Conservation (phyloP, 2,113 vertebrate genomes). For the Sinosuthora webbiana region DNA sequence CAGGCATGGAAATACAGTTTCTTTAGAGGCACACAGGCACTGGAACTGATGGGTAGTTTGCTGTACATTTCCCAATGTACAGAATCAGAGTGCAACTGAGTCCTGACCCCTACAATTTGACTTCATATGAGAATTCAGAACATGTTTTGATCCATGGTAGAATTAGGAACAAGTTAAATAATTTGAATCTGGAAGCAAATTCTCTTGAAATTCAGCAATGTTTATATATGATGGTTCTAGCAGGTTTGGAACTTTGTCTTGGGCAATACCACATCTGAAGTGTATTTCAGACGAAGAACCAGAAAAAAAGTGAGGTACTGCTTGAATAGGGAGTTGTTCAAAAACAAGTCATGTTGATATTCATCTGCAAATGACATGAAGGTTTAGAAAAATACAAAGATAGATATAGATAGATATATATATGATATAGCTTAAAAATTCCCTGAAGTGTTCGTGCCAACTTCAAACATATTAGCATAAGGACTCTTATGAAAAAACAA, state of each 20-base stretch:
- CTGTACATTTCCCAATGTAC: not conserved
- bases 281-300: not conserved
- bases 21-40: not conserved
- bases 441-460: slow-evolving; percentile 11
- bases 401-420: not conserved
- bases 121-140: not conserved
- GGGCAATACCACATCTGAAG: not conserved
- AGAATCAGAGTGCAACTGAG: not conserved
- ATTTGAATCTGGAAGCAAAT: not conserved
- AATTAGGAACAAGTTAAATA: not conserved
- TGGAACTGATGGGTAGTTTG: not conserved
- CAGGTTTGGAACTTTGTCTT: not conserved
- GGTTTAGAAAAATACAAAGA: slow-evolving; percentile 11
- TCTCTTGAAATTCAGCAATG: not conserved
- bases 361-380: slow-evolving; percentile 1
- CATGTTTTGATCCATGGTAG: not conserved
- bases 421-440: slow-evolving; percentile 17
- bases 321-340: not conserved
- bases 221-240: not conserved
- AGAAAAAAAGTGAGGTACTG: not conserved
- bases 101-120: slow-evolving; percentile 2
- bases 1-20: slow-evolving; percentile 14
- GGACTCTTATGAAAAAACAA: slow-evolving; percentile 4
- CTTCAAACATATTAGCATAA: slow-evolving; percentile 56
- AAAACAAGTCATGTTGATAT: not conserved